Evolutionary conservation across 2,113 vertebrate species (phyloP).

Genomic region (Rissa tridactyla): DNA sequence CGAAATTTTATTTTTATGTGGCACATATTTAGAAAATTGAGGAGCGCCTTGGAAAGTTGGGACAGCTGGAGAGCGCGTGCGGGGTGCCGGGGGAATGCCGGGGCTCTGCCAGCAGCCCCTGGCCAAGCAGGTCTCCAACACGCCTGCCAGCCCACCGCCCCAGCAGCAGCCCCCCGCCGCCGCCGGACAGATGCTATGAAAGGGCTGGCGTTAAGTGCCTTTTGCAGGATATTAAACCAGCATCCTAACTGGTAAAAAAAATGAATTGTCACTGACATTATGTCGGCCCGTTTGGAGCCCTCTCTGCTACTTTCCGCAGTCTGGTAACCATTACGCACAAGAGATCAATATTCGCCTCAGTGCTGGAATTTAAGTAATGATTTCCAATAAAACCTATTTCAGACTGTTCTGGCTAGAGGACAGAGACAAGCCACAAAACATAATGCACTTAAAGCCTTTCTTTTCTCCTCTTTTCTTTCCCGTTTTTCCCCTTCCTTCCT

Average conservation of each 20-base stretch:
- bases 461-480: not conserved
- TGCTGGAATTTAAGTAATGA: conserved; percentile 78
- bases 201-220: conserved; percentile 75
- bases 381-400: conserved; percentile 84
- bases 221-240: conserved; percentile 83
- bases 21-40: conserved; percentile 74
- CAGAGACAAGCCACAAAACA: conserved; percentile 72
- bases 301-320: conserved; percentile 72
- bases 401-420: conserved; percentile 66
- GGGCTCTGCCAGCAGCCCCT: conserved; percentile 29
- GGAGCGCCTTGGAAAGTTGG: conserved; percentile 70
- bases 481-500: not conserved
- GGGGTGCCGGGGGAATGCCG: conserved; percentile 46
- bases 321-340: conserved; percentile 77
- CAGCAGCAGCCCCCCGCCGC: conserved; percentile 56
- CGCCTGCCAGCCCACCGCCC: conserved; percentile 50
- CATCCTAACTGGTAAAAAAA: conserved; percentile 76
- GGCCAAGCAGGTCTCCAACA: conserved; percentile 29
- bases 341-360: conserved; percentile 74
- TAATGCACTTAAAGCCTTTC: conserved; percentile 59
- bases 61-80: conserved; percentile 71
- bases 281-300: conserved; percentile 66
- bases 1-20: conserved; percentile 74
- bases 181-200: conserved; percentile 73
- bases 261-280: conserved; percentile 80